Base-by-base conservation (phyloP, 2,888 invertebrate genomes). In the Sphaeridia pumilis region DNA sequence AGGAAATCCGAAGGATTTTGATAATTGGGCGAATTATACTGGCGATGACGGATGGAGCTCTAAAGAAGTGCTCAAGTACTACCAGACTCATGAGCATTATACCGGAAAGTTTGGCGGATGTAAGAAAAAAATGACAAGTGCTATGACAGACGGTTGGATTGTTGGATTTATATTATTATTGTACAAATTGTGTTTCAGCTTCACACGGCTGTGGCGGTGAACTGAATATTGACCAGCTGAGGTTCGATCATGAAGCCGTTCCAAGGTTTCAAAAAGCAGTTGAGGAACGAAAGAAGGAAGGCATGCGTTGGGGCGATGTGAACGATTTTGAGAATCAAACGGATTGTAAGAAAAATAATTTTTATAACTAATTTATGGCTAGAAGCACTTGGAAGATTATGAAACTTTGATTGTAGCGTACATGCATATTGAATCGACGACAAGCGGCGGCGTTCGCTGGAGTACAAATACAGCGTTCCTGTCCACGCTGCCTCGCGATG, bases 1-100 rank as follows among this genome's bases (percentile, higher is more conserved):
- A 35, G 47, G 47, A 3, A 47, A 26, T 35, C 21, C 31, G 7
- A 20, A 47, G 17, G 22, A 22, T 22, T 47, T 28, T 38, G 38
- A 38, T 20, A 17, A 38, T 7, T 38, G 38, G 38, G 38, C 38
- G 20, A 5, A 38, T 7, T 38, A 38, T 17, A 20, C 20, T 7
- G 20, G 20, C 17, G 38, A 38, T 38, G 5, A 14, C 17, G 5
- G 12, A 12, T 38, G 38, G 38, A 38, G 20, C 20, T 38, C 38
- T 5, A 38, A 14, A 5, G 7, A 14, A 5, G 20, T 20, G 17
- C 12, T 20, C 7, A 5, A 17, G 38, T 20, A 17, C 5, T 38
- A 17, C 38, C 12, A 38, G 17, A 38, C 12, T 14, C 38, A 38
- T 38, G 38, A 38, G 17, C 38, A 38, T 17, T 38, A 38, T 17